Evolutionary conservation across 2,888 invertebrate genomes (phyloP).

Genomic region (Rhorus exstirpatorius): DNA sequence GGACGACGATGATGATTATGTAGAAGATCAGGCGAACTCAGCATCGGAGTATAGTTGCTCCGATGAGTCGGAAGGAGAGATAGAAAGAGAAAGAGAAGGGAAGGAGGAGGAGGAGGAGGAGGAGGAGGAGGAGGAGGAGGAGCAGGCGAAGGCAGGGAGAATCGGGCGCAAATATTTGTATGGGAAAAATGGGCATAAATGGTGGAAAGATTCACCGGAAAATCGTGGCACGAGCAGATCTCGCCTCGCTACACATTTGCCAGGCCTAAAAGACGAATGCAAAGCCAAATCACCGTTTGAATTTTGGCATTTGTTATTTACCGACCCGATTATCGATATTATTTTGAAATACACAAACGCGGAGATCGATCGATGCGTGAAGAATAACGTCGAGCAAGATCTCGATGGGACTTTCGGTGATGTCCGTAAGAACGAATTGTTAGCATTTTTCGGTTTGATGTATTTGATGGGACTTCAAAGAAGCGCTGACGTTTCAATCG

Average conservation of each 20-base stretch:
- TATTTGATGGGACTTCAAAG: constrained; percentile 57
- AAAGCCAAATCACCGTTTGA: neutral
- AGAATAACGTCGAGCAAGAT: too few species aligned
- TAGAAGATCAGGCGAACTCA: too few species aligned
- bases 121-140: neutral
- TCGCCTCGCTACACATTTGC: neutral
- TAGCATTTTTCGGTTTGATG: constrained; percentile 58
- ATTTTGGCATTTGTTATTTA: constrained; percentile 9
- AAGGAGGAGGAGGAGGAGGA: neutral
- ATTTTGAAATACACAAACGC: constrained; percentile 18
- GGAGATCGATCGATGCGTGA: constrained; percentile 4
- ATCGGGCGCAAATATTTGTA: neutral
- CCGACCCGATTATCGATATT: constrained; percentile 1
- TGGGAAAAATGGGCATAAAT: neutral
- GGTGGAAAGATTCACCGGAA: neutral
- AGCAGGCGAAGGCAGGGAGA: too few species aligned
- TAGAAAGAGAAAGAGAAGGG: neutral
- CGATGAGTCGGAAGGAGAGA: neutral
- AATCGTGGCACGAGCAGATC: neutral
- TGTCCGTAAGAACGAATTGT: constrained; percentile 31
- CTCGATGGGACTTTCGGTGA: neutral
- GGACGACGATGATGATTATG: neutral
- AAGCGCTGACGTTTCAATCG: constrained; percentile 32
- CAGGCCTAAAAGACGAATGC: neutral
- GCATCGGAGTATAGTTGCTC: neutral